Evolutionary conservation across 2,113 vertebrate genomes (phyloP), one percentile per base, ranked within the genome.

Genomic region (Clarias batrachus): DNA sequence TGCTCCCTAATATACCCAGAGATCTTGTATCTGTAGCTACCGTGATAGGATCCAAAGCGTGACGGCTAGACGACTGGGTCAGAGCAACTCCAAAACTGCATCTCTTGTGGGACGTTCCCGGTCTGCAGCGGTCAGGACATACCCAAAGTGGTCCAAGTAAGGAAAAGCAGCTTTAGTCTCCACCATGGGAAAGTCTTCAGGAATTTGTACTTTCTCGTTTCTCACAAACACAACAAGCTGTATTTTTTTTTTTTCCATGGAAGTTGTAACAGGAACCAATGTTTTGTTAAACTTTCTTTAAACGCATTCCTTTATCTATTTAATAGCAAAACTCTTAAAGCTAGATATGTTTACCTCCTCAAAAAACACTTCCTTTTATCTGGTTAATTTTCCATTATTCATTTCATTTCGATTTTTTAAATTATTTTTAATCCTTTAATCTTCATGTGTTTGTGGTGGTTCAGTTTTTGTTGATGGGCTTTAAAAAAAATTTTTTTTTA

Each of bases 401-500:
- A 68, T 83, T 70, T 54, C 1, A 4, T 70, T 30, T 1, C 3
- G 33, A 37, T 37, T 23, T 68, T 56, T 37, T 48, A 27, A 48
- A 25, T 83, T 56, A 52, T 60, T 60, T 1, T 60, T 25, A 33
- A 6, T 27, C 21, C 19, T 76, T 27, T 74, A 54, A 71, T 23
- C 52, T 68, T 54, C 4, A 7, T 33, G 62, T 52, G 59, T 63
- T 59, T 81, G 70, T 74, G 14, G 63, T 77, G 76, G 30, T 37
- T 52, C 66, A 21, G 65, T 13, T 33, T 81, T 73, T 81, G n/a
- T 81, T 48, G 10, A 23, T 63, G 52, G 68, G 76, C 16, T 77
- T 81, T 63, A 76, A 23, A 74, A 23, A 79, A 13, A 14, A 66
- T n/a, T 85, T 19, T 73, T 25, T 62, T 73, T 25, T 62, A 85